Percentiles rank a stretch among this genome's conserved stretches.
phyloP scores from a whole-genome alignment of 2,888 invertebrate species.

The Cryptosula pallasiana region DNA sequence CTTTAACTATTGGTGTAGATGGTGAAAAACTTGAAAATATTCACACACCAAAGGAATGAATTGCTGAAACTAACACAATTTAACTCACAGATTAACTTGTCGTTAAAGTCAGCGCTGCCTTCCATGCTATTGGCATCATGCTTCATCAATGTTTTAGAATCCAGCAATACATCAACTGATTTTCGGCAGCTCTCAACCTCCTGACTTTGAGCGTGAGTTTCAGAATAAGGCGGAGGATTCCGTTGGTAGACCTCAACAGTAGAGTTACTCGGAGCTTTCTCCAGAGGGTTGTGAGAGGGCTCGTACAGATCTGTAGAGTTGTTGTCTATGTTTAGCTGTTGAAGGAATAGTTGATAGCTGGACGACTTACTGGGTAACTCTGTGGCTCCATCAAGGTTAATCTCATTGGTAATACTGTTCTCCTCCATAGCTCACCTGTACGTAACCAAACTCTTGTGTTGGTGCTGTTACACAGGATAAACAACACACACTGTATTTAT shows the following conservation, averaged over 20 bases:
- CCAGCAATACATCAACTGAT: background rate
- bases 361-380: background rate
- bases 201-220: background rate
- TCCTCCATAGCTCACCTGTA: no score
- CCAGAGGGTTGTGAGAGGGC: background rate
- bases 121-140: background rate
- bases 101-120: background rate
- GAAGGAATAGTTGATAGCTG: background rate
- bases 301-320: background rate
- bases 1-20: no score
- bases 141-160: background rate
- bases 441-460: no score
- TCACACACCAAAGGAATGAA: no score
- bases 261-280: background rate
- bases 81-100: slow-evolving; percentile 19
- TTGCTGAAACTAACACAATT: no score
- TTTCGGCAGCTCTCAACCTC: background rate
- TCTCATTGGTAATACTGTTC: background rate
- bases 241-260: background rate
- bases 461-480: no score
- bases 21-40: no score
- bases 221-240: slow-evolving; percentile 1
- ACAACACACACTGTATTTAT: no score
- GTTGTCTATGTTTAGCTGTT: slow-evolving; percentile 1
- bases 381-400: background rate